Base-by-base conservation (phyloP, 1,140 invertebrate genomes). In the Formica exsecta region DNA sequence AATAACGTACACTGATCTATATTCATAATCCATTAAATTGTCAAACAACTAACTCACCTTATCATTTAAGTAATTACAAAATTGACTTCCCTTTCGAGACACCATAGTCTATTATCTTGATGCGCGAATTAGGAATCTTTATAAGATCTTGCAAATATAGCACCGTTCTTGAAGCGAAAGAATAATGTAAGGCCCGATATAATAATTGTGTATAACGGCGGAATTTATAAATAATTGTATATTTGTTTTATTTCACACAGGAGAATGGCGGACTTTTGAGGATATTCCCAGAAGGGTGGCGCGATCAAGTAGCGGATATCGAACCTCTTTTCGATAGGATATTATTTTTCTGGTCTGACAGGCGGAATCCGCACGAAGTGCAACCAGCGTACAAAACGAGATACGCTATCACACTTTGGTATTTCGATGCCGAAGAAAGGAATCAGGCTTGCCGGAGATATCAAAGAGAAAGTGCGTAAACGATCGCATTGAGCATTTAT, bases 311-410 rank as follows among this genome's bases (percentile, higher is more conserved):
- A 6, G 98, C 98, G 0, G 97, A 99, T 92, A 99, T 99, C 87
- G 98, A 98, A 92, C 99, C 99, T 0, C 95, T 97, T 59, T 99
- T 99, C 94, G 99, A 99, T 94, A 95, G 99, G 65, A 97, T 99
- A 92, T 95, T 99, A 80, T 99, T 99, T 94, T 99, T 99, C 95
- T 99, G 99, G 99, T 99, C 99, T 2, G 99, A 99, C 93, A 96
- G 98, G 87, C 96, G 99, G 89, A 99, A 99, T 96, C 99, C 99
- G 0, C 99, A 99, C 94, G 99, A 99, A 96, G 99, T 99, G 0
- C 97, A 98, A 94, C 98, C 98, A 3, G 97, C 99, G 1, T 98
- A 96, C 93, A 96, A 96, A 91, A 98, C 98, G 25, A 97, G 98
- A 95, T 99, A 99, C 94, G 98, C 98, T 8, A 99, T 99, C 61